Conservation (phyloP, 2,797 vertebrate species). For the Clarias laeviceps region DNA sequence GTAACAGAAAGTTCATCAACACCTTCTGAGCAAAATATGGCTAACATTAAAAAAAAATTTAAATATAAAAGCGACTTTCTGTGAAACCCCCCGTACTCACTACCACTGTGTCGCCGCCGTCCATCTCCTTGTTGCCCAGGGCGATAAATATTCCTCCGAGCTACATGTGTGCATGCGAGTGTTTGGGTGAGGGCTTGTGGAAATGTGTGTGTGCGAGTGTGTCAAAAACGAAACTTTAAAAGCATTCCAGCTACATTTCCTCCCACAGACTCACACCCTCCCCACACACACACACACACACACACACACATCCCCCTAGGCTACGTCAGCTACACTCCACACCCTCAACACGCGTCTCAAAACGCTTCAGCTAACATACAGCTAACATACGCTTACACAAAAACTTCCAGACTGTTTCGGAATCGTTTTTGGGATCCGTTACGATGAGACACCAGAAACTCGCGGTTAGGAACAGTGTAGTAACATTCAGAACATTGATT, state of each 20-base stretch:
- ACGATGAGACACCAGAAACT: not conserved
- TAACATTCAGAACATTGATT: not conserved
- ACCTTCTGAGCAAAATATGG: not conserved
- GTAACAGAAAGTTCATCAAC: not conserved
- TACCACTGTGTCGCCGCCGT: constrained; percentile 43
- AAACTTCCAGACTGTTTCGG: not conserved
- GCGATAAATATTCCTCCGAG: constrained; percentile 14
- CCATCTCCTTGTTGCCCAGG: constrained; percentile 21
- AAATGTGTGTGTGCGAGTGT: constrained; percentile 18
- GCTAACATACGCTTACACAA: too few species aligned
- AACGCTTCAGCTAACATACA: not conserved
- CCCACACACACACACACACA: not conserved
- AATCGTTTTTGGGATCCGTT: not conserved
- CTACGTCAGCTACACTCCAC: not conserved
- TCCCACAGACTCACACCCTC: not conserved
- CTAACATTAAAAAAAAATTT: not conserved
- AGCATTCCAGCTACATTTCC: constrained; percentile 32
- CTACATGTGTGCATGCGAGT: constrained; percentile 1
- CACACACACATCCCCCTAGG: not conserved
- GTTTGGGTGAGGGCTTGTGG: not conserved
- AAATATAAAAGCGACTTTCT: not conserved
- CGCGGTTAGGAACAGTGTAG: not conserved
- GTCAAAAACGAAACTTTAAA: constrained; percentile 32
- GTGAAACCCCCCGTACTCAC: not conserved
- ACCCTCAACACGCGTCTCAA: not conserved